Percentiles rank a stretch among this genome's conserved stretches.
These are phyloP conservation scores for Eudyptes chrysolophus DNA, from an alignment of 2,113 vertebrate genomes.

Conservation along the genomic window DNA sequence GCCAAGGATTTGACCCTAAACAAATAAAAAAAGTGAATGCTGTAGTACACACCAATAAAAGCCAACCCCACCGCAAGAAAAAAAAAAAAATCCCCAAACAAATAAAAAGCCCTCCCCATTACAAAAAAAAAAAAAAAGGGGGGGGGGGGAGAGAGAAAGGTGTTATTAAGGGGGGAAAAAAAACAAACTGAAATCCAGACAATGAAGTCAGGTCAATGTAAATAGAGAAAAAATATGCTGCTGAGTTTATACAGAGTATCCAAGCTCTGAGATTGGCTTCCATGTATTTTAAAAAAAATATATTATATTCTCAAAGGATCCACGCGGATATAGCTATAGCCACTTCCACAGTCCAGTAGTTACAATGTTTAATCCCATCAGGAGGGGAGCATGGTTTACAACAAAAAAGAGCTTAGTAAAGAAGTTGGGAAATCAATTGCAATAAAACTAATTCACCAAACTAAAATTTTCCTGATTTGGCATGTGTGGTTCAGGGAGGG, in stretches of 20 bases:
- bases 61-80: rapidly evolving
- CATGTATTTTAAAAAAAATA: neutral
- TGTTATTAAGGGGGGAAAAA: neutral
- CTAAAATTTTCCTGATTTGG: neutral
- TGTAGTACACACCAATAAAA: neutral
- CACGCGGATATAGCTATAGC: neutral
- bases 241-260: neutral
- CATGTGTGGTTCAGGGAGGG: neutral
- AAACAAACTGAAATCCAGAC: neutral
- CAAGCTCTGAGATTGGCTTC: neutral
- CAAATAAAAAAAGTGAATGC: conserved; percentile 35
- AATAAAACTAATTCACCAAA: neutral
- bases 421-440: neutral
- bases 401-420: neutral
- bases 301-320: neutral
- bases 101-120: neutral
- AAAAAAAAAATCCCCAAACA: neutral
- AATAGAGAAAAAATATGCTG: neutral
- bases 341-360: neutral
- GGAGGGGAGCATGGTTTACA: neutral
- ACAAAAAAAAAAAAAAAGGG: neutral
- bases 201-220: neutral
- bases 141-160: no score
- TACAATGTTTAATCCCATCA: neutral
- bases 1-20: conserved; percentile 47